Percentiles rank a stretch among this genome's conserved stretches.
Conservation (phyloP, 2,113 vertebrate genomes). For the Onychostoma macrolepis region DNA sequence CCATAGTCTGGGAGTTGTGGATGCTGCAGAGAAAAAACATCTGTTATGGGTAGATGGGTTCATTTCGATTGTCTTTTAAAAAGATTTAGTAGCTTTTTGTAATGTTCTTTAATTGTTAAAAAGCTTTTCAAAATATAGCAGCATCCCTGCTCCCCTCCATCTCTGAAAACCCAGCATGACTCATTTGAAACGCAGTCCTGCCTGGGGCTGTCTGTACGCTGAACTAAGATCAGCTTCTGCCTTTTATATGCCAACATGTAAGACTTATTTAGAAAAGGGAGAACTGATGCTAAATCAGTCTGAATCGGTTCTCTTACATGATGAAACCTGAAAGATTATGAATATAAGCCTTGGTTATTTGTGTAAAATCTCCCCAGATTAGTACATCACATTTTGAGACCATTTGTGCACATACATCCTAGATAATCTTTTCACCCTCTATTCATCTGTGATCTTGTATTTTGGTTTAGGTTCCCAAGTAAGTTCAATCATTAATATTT, state of each 20-base stretch:
- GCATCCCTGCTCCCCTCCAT: neutral
- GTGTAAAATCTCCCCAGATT: neutral
- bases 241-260: conserved; percentile 18
- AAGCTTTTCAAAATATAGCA: neutral
- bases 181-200: neutral
- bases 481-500: neutral
- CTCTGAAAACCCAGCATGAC: conserved; percentile 1
- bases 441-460: neutral
- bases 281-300: conserved; percentile 7
- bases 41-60: conserved; percentile 14
- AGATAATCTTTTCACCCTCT: neutral
- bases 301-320: neutral
- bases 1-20: conserved; percentile 30
- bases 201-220: conserved; percentile 1
- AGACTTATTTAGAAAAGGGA: neutral
- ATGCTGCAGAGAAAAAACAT: neutral
- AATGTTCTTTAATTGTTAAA: conserved; percentile 22
- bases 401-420: neutral
- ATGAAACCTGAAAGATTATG: conserved; percentile 3
- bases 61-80: conserved; percentile 4
- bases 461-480: neutral
- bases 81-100: conserved; percentile 25
- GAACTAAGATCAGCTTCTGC: conserved; percentile 10
- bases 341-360: conserved; percentile 4
- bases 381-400: neutral